Percentiles rank a stretch among this genome's conserved stretches.
Conservation (phyloP, 1,140 invertebrate species). For the Conus betulinus region DNA sequence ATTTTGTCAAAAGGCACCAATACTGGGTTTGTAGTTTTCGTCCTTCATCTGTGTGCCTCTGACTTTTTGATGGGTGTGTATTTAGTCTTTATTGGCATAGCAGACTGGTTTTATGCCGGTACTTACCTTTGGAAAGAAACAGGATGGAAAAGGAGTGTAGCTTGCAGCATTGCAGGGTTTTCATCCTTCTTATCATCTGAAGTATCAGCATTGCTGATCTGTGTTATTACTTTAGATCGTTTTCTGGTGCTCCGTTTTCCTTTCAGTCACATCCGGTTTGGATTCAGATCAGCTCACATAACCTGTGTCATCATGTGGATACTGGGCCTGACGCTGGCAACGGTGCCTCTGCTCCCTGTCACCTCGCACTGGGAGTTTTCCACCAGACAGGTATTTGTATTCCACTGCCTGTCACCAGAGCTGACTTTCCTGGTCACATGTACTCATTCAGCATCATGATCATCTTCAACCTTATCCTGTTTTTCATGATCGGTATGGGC, state of each 20-base stretch:
- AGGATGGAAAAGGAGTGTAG: conserved; percentile 44
- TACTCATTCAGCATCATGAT: conserved; percentile 47
- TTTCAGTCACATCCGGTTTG: conserved; percentile 42
- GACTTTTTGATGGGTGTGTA: conserved; percentile 67
- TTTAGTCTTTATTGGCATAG: conserved; percentile 55
- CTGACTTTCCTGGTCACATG: conserved; percentile 40
- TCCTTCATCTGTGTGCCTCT: conserved; percentile 55
- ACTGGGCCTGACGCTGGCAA: conserved; percentile 30
- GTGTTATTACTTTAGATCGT: conserved; percentile 57
- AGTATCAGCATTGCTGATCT: conserved; percentile 49
- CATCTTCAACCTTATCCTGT: conserved; percentile 31
- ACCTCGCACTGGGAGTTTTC: conserved; percentile 19
- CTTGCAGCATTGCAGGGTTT: conserved; percentile 60
- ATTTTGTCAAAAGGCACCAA: not conserved
- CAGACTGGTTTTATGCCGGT: conserved; percentile 52
- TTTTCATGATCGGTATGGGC: conserved; percentile 34
- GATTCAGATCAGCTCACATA: conserved; percentile 25
- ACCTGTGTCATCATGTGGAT: conserved; percentile 34
- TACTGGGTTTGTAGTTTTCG: conserved; percentile 38
- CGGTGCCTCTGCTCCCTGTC: conserved; percentile 22
- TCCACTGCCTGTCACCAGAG: conserved; percentile 46
- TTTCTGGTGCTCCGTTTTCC: conserved; percentile 55
- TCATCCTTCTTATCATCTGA: conserved; percentile 52
- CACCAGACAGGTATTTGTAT: conserved; percentile 46
- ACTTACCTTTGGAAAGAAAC: conserved; percentile 49